A percentile compares a stretch with the other conserved stretches of the same genome.
phyloP scores from a whole-genome alignment of 2,888 invertebrate species.

The Agrotis clavis region DNA sequence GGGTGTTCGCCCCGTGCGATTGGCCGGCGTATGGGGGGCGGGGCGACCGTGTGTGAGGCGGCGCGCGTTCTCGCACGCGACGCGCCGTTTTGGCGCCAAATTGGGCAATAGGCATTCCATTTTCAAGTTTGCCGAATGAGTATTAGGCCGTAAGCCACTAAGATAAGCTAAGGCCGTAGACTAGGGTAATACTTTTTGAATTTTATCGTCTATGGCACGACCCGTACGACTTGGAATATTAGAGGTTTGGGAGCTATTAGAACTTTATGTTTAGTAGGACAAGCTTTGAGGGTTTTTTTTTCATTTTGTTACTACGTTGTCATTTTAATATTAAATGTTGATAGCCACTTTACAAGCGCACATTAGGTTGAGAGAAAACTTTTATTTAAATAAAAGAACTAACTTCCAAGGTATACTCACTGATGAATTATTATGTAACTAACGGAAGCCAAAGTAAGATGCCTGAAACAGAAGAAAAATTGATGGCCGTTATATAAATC shows the following conservation, averaged over 20 bases:
- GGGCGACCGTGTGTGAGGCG: conserved; percentile 84
- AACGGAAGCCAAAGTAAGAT: neutral
- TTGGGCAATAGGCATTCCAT: conserved; percentile 75
- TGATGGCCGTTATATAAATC: neutral
- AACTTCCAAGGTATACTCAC: too few species aligned
- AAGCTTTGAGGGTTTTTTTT: conserved; percentile 19
- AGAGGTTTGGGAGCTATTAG: conserved; percentile 48
- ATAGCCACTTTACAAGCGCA: conserved; percentile 8
- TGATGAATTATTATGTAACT: too few species aligned
- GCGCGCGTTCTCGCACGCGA: conserved; percentile 81
- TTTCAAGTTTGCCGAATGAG: conserved; percentile 73
- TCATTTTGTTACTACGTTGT: conserved; percentile 32
- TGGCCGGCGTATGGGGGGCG: conserved; percentile 89
- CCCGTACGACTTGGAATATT: conserved; percentile 47
- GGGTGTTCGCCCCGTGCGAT: conserved; percentile 88
- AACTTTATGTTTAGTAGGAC: conserved; percentile 40
- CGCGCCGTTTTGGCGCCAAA: conserved; percentile 87
- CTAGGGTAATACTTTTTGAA: conserved; percentile 55
- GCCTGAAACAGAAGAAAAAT: too few species aligned
- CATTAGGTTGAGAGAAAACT: neutral
- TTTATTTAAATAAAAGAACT: too few species aligned
- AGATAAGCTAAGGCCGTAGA: conserved; percentile 64
- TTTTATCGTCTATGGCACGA: conserved; percentile 57
- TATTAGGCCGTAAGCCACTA: conserved; percentile 59
- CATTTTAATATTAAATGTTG: conserved; percentile 30